Evolutionary conservation across 2,113 vertebrate genomes (phyloP).

Genomic region (Nettapus auritus): DNA sequence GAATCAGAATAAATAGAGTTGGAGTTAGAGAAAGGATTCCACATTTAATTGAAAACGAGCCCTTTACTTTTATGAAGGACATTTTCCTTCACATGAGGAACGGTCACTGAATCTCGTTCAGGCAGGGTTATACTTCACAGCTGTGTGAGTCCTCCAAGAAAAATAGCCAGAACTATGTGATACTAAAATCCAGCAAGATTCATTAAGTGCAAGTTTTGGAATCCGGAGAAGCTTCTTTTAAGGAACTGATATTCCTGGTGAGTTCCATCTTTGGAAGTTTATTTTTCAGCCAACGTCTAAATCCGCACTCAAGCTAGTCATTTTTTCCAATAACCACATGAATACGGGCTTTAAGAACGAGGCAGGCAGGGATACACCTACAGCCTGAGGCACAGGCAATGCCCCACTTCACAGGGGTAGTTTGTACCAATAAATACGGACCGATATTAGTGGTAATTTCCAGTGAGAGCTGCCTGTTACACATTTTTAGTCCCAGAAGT

Average conservation of each 20-base stretch:
- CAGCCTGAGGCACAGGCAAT: neutral
- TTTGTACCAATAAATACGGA: neutral
- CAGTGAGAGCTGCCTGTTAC: neutral
- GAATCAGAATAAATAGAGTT: neutral
- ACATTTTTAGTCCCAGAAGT: neutral
- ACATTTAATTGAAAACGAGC: neutral
- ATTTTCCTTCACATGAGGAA: neutral
- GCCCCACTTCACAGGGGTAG: neutral
- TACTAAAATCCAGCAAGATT: neutral
- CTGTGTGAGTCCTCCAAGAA: neutral
- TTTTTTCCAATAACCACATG: neutral
- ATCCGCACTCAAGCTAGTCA: neutral
- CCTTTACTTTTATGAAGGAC: neutral
- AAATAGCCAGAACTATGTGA: neutral
- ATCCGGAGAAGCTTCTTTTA: neutral
- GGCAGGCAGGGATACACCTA: accelerated
- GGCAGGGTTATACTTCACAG: neutral
- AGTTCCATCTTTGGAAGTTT: neutral
- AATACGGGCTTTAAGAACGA: accelerated
- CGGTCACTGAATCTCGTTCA: neutral
- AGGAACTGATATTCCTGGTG: neutral
- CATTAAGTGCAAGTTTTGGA: slow-evolving; percentile 39
- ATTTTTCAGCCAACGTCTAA: neutral
- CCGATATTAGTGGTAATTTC: neutral
- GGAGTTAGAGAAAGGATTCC: neutral